phyloP scores from a whole-genome alignment of 2,113 vertebrate species.

The human (Homo sapiens) region GRCh38 chr7:3498501-3499000 shows the following conservation, averaged over 20 bases:
- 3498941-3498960: neutral
- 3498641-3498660: neutral
- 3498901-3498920: neutral
- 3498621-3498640: neutral
- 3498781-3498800: too few species aligned
- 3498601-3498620: neutral
- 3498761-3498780: neutral
- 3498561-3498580: neutral
- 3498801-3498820: neutral
- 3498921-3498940: neutral
- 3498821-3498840: neutral
- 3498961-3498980: neutral
- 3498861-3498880: neutral
- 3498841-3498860: neutral
- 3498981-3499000: neutral
- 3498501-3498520: rapidly evolving
- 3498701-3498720: neutral
- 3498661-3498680: neutral
- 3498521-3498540: neutral
- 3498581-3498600: neutral
- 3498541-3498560: neutral
- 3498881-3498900: neutral
- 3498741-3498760: neutral
- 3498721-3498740: too few species aligned
- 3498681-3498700: neutral